Evolutionary conservation across 2,797 vertebrate genomes (phyloP).

Genomic region (Poeciliopsis gracilis): DNA sequence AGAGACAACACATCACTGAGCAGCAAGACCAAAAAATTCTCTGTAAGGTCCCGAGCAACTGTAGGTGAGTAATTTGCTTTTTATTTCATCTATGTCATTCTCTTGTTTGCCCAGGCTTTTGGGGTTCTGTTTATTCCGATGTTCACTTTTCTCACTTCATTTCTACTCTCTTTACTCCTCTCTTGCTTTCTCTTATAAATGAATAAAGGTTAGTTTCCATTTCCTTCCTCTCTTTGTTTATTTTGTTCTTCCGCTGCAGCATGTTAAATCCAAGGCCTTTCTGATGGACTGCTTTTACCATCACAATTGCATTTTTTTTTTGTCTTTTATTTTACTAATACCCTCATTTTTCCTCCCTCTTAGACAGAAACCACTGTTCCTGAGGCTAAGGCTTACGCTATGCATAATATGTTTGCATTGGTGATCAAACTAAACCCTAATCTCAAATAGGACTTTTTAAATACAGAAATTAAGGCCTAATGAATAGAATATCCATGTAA

Average conservation of each 20-base stretch:
- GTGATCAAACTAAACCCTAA: neutral
- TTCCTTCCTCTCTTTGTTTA: constrained; percentile 19
- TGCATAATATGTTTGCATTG: neutral
- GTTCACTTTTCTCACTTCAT: neutral
- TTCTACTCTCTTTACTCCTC: constrained; percentile 4
- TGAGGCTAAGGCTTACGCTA: constrained; percentile 23
- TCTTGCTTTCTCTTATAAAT: constrained; percentile 16
- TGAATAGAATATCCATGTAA: neutral
- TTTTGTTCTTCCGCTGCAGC: constrained; percentile 40
- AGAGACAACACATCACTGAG: constrained; percentile 83
- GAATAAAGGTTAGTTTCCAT: constrained; percentile 29
- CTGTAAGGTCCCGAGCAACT: constrained; percentile 83
- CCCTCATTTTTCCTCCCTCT: constrained; percentile 41
- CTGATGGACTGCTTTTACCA: constrained; percentile 53
- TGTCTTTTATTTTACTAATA: constrained; percentile 22
- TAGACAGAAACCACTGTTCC: constrained; percentile 30
- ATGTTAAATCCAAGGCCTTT: constrained; percentile 49
- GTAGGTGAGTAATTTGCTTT: constrained; percentile 75
- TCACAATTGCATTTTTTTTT: constrained; percentile 53
- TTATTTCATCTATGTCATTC: neutral
- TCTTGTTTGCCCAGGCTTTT: neutral
- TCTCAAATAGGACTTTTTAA: neutral
- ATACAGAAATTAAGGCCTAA: neutral
- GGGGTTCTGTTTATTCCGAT: constrained; percentile 14
- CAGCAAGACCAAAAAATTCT: constrained; percentile 84